Evolutionary conservation across 2,113 vertebrate genomes (phyloP), one percentile per base, ranked within the genome.

Genomic region (Anguilla rostrata): DNA sequence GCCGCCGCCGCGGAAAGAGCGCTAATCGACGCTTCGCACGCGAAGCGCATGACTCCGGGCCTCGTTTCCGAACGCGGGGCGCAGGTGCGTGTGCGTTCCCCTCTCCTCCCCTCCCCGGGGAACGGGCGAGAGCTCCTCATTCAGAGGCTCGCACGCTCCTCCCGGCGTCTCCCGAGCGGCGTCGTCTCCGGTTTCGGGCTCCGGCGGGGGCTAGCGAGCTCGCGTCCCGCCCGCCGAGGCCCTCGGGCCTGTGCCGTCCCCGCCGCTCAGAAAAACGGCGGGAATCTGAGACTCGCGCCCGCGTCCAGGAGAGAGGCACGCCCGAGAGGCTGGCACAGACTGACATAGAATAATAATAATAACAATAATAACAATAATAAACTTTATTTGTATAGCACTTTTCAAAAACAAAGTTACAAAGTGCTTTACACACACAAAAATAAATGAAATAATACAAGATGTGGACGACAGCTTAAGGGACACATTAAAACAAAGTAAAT

Each of bases 221-320:
- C n/a, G 34, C 15, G 1, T 8, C n/a, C 7, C 9, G n/a, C 60
- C 1, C 9, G n/a, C 60, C 66, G 11, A 75, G 8, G 26, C 66
- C 34, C 66, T 34, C 20, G 9, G 66, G 66, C 66, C n/a, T 11
- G 66, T 11, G 66, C 8, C 66, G 60, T 85, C 86, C 39, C 79
- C 53, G 46, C 87, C 87, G 84, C 91, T 80, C 83, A 49, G n/a
- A 86, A 34, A 87, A 89, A 92, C 89, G 60, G 14, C 75, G 86
- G 92, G 90, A 93, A 93, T 88, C 60, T 0, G 86, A 94, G 86
- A 86, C 90, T 80, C 85, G 5, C 12, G 26, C 63, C 79, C 12
- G 0, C 12, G 81, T 87, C 49, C 11, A 15, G 22, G 66, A 63
- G 4, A 3, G 66, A 11, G 5, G 7, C 66, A 2, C 22, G 2